These are phyloP conservation scores for Tigriopus japonicus DNA, from an alignment of 1,140 invertebrate species.

Conservation along the genomic window DNA sequence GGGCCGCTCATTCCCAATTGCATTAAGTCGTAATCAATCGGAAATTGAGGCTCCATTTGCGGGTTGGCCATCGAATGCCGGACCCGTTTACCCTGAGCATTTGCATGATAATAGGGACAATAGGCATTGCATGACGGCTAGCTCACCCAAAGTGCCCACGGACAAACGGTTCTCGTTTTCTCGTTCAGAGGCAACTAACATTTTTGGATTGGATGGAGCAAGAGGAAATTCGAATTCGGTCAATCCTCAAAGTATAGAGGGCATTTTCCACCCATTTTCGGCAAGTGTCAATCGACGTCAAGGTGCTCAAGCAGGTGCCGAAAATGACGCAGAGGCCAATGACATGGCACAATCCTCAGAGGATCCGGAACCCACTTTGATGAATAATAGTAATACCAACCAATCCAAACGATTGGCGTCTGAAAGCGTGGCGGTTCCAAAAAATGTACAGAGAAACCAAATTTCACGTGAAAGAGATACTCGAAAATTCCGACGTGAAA, in stretches of 20 bases:
- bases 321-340: background rate
- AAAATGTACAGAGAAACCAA: background rate
- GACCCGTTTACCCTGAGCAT: background rate
- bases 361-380: background rate
- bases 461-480: background rate
- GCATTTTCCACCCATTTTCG: background rate
- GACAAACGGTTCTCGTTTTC: background rate
- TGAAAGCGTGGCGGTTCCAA: background rate
- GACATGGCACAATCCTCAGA: background rate
- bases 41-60: background rate
- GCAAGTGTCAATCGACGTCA: background rate
- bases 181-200: too few relatives aligned
- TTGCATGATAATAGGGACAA: background rate
- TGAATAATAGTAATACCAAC: background rate
- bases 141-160: background rate
- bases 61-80: background rate
- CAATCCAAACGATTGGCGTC: too few relatives aligned
- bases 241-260: too few relatives aligned
- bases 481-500: background rate
- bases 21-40: background rate
- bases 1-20: background rate
- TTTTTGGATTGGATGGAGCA: too few relatives aligned
- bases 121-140: background rate
- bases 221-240: too few relatives aligned
- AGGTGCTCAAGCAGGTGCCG: background rate